Percentiles rank a stretch among this genome's conserved stretches.
Conservation (phyloP, 2,113 vertebrate genomes). For the Egretta garzetta region DNA sequence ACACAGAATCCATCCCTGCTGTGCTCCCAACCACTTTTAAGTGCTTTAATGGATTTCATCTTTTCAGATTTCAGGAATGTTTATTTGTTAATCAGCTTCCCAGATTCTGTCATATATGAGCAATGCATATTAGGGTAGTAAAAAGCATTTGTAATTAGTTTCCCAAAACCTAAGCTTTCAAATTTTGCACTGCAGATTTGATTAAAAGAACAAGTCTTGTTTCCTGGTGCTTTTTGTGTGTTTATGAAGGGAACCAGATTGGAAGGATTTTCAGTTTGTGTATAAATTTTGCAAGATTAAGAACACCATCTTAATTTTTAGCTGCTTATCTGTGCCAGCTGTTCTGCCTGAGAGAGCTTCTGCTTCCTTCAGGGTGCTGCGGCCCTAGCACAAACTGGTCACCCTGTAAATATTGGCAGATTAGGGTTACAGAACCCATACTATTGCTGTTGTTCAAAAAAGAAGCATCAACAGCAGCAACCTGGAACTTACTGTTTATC, state of each 20-base stretch:
- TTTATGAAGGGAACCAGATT: neutral
- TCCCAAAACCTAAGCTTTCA: neutral
- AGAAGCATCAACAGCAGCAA: neutral
- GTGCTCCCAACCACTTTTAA: neutral
- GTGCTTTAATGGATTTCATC: neutral
- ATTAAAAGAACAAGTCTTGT: neutral
- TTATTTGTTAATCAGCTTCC: accelerated
- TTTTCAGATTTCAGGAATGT: neutral
- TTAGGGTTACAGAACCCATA: neutral
- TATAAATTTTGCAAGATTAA: neutral
- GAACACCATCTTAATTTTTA: neutral
- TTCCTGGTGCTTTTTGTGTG: neutral
- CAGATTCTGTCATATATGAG: neutral
- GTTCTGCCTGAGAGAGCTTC: neutral
- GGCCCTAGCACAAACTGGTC: neutral
- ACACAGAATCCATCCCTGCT: neutral
- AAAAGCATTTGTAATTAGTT: neutral
- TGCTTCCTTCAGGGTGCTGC: neutral
- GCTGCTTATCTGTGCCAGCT: constrained; percentile 18
- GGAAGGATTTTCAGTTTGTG: neutral
- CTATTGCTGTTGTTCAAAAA: neutral
- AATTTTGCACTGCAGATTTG: neutral
- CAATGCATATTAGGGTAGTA: neutral
- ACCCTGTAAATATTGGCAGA: neutral
- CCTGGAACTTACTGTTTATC: neutral